Base-by-base conservation (phyloP, 2,797 vertebrate genomes). In the Semotilus atromaculatus region DNA sequence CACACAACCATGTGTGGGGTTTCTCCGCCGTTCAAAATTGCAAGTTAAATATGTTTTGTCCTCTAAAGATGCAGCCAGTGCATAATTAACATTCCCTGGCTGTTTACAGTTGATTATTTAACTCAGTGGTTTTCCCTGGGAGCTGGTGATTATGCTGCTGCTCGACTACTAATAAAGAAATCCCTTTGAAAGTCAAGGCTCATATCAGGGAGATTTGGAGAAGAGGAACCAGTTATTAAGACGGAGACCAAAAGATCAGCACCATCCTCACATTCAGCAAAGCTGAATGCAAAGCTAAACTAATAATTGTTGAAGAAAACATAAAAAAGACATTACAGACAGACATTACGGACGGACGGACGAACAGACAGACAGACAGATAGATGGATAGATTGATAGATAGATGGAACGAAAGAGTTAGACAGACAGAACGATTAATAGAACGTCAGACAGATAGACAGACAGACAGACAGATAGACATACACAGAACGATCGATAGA, bases 81-180 rank as follows among this genome's bases (percentile, higher is more conserved):
- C 91, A 89, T 94, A 94, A 94, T 94, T 94, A 95, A 93, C 92
- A 93, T 94, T 93, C 93, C 88, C 92, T 60, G 81, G 89, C 91
- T 94, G 93, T 94, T 94, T 94, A 94, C 92, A 92, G 93, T 93
- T 91, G 92, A 92, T 94, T 93, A 93, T 92, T 94, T 89, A 91
- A 91, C 91, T 89, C 90, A 81, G 91, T 77, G 90, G 89, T 91
- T 92, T 91, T 90, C 86, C 90, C 82, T 90, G 85, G 84, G 90
- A 93, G 91, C 89, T 88, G 87, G 86, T 93, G 91, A 92, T 94
- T 94, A 93, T 83, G 85, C 88, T 79, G 77, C 85, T 66, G 48
- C 90, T 89, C 16, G 89, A 92, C 92, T 91, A 91, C 89, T 90
- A 91, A 89, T 88, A 89, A 92, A 92, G 90, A 93, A 90, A 93